Conservation (phyloP, 1,140 invertebrate genomes). For the Calosoma granatense region DNA sequence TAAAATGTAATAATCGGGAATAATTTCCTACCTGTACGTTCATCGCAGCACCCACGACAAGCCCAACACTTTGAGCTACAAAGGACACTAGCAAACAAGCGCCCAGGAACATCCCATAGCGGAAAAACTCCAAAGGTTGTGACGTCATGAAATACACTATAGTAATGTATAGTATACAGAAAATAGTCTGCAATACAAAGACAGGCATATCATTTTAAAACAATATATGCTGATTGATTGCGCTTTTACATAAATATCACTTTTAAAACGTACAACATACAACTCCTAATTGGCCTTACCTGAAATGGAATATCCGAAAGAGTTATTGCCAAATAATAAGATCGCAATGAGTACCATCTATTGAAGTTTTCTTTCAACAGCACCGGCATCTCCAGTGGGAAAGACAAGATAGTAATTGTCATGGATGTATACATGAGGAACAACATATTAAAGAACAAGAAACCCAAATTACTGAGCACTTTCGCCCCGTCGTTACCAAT, state of each 20-base stretch:
- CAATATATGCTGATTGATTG: too few relatives aligned
- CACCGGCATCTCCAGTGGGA: slow-evolving; percentile 91
- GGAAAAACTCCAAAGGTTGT: slow-evolving; percentile 72
- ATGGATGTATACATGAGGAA: slow-evolving; percentile 98
- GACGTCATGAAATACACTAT: slow-evolving; percentile 94
- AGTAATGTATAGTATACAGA: slow-evolving; percentile 83
- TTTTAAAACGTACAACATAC: slow-evolving; percentile 8
- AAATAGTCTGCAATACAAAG: slow-evolving; percentile 56
- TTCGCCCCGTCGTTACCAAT: slow-evolving; percentile 91
- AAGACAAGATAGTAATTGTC: slow-evolving; percentile 95
- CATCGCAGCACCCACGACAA: slow-evolving; percentile 91
- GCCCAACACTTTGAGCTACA: slow-evolving; percentile 89
- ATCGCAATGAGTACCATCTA: slow-evolving; percentile 92
- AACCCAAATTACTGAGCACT: slow-evolving; percentile 91
- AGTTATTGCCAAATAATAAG: slow-evolving; percentile 93
- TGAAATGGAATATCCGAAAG: slow-evolving; percentile 95
- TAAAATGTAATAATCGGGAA: too few relatives aligned
- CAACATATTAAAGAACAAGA: slow-evolving; percentile 95
- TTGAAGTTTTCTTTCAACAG: slow-evolving; percentile 93
- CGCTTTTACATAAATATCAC: too few relatives aligned
- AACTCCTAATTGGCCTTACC: slow-evolving; percentile 48
- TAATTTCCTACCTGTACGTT: slow-evolving; percentile 63
- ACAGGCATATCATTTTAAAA: not conserved
- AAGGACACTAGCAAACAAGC: slow-evolving; percentile 87
- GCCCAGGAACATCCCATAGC: slow-evolving; percentile 82